These are phyloP conservation scores for Bilobella aurantiaca DNA, from an alignment of 1,140 invertebrate species.

Conservation along the genomic window DNA sequence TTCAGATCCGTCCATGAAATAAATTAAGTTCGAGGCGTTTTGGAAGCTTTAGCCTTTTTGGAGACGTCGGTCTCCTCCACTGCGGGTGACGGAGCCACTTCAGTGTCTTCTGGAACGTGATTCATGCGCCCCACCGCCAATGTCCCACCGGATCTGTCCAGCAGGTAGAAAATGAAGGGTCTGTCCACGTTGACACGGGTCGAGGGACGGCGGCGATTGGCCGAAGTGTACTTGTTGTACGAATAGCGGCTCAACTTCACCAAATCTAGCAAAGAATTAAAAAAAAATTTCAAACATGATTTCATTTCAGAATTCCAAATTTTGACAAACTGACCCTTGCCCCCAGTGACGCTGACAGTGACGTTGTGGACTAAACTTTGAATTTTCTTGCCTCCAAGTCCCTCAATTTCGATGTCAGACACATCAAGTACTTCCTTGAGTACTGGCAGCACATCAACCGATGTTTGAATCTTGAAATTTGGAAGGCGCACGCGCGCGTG, in stretches of 20 bases:
- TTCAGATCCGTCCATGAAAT: neutral
- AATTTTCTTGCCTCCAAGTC: neutral
- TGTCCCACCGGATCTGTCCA: conserved; percentile 18
- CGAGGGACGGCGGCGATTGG: neutral
- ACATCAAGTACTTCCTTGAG: neutral
- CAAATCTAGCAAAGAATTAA: neutral
- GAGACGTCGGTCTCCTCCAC: neutral
- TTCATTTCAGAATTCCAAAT: neutral
- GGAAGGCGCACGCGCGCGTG: conserved; percentile 23
- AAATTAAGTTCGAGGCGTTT: neutral
- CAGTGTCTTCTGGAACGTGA: neutral
- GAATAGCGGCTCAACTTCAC: neutral
- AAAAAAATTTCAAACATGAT: neutral
- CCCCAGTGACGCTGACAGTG: neutral
- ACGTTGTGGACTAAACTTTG: neutral
- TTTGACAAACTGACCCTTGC: neutral
- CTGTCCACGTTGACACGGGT: conserved; percentile 24
- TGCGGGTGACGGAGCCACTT: neutral
- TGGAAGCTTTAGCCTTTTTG: neutral
- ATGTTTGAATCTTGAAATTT: neutral
- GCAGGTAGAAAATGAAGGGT: conserved; percentile 29
- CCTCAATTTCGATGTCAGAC: neutral
- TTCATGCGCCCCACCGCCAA: conserved; percentile 22
- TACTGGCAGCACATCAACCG: neutral
- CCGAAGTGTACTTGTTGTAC: neutral